phyloP scores from a whole-genome alignment of 2,888 invertebrate species.

The Julus scandinavius region DNA sequence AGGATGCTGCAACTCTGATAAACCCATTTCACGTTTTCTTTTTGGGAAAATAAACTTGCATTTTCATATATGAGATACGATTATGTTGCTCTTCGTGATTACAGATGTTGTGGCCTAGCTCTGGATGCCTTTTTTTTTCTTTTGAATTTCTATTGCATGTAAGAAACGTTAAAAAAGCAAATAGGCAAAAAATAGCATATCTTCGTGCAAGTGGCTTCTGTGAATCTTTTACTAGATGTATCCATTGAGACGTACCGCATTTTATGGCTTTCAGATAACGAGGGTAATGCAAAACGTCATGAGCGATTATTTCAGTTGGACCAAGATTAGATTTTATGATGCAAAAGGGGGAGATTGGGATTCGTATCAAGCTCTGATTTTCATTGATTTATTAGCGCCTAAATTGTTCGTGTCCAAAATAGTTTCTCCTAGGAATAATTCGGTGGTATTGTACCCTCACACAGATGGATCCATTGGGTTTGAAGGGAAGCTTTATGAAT shows the following conservation, averaged over 20 bases:
- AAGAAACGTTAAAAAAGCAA: neutral
- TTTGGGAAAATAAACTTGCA: neutral
- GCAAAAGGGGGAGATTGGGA: neutral
- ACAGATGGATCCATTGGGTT: neutral
- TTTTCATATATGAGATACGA: conserved; percentile 19
- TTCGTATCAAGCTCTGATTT: neutral
- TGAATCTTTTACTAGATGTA: neutral
- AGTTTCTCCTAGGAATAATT: neutral
- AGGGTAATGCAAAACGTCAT: conserved; percentile 16
- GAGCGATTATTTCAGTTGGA: neutral
- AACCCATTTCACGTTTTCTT: neutral
- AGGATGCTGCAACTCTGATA: neutral
- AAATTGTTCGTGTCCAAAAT: conserved; percentile 34
- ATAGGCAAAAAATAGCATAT: neutral
- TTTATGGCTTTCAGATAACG: conserved; percentile 26
- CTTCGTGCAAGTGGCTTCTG: neutral
- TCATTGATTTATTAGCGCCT: neutral
- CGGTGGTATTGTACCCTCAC: neutral
- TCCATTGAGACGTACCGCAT: neutral
- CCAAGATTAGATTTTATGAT: conserved; percentile 45
- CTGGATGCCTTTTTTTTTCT: neutral
- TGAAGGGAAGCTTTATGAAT: conserved; percentile 21
- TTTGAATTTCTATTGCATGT: conserved; percentile 14
- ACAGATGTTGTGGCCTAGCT: neutral
- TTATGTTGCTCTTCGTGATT: conserved; percentile 31